Conservation (phyloP, 2,888 invertebrate genomes). For the Drosophila hawaiiensis region DNA sequence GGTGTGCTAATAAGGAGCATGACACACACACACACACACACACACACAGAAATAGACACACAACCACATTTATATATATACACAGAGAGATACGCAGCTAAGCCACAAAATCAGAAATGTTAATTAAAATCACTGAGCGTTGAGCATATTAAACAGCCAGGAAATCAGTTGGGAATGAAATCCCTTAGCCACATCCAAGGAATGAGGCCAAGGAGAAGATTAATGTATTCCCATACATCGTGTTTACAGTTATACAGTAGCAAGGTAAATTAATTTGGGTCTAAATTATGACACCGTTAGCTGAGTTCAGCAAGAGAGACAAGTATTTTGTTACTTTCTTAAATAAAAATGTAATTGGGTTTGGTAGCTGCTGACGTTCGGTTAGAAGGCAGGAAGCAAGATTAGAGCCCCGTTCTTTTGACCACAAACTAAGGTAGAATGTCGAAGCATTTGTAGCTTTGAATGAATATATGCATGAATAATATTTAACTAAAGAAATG, state of each 20-base stretch:
- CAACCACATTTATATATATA: slow-evolving; percentile 12
- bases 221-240: slow-evolving; percentile 37
- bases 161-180: slow-evolving; percentile 63
- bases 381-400: background rate
- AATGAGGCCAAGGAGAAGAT: slow-evolving; percentile 40
- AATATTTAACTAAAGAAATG: background rate
- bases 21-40: slow-evolving; percentile 22
- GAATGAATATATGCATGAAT: background rate
- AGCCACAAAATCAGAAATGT: slow-evolving; percentile 79
- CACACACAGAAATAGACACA: slow-evolving; percentile 13
- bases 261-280: slow-evolving; percentile 53
- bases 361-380: background rate
- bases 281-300: slow-evolving; percentile 58
- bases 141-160: slow-evolving; percentile 61
- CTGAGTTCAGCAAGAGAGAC: slow-evolving; percentile 7
- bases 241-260: slow-evolving; percentile 17
- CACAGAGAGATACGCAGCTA: slow-evolving; percentile 25
- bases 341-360: background rate
- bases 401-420: background rate
- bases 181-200: slow-evolving; percentile 44
- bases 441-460: background rate
- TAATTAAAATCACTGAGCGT: slow-evolving; percentile 78
- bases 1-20: slow-evolving; percentile 68
- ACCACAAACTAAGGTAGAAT: slow-evolving; percentile 1
- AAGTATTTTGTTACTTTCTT: slow-evolving; percentile 2